Conservation (phyloP, 2,797 vertebrate species). For the Karalla daura region DNA sequence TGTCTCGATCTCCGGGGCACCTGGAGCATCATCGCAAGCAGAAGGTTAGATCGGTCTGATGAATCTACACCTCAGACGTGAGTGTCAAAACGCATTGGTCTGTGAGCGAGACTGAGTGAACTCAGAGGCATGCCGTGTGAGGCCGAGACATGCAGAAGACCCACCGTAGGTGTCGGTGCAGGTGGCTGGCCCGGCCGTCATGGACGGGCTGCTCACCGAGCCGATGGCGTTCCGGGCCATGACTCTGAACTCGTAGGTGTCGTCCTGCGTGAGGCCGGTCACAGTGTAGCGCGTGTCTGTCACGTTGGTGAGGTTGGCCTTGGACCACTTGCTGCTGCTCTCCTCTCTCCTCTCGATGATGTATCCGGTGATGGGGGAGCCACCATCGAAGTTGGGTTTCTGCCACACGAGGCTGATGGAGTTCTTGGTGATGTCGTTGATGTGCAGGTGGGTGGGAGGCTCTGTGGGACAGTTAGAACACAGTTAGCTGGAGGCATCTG, state of each 20-base stretch:
- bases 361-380: constrained; percentile 95
- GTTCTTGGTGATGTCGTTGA: constrained; percentile 94
- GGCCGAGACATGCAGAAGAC: constrained; percentile 40
- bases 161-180: constrained; percentile 96
- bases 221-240: constrained; percentile 96
- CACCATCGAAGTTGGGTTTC: constrained; percentile 94
- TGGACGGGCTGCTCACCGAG: constrained; percentile 94
- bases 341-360: constrained; percentile 91
- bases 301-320: constrained; percentile 93
- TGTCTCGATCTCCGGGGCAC: constrained; percentile 94
- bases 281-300: constrained; percentile 91
- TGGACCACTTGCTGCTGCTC: constrained; percentile 89
- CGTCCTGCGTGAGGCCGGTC: constrained; percentile 92
- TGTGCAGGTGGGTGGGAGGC: constrained; percentile 90
- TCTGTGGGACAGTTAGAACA: too few relatives aligned
- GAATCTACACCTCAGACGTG: neutral
- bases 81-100: neutral
- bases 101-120: neutral
- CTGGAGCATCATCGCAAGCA: constrained; percentile 67
- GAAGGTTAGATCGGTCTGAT: neutral
- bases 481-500: neutral
- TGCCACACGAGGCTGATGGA: constrained; percentile 92
- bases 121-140: too few relatives aligned
- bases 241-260: constrained; percentile 94
- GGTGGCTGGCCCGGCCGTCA: constrained; percentile 90